Conservation (phyloP, 2,888 invertebrate species). For the Eudasyphora cyanicolor region DNA sequence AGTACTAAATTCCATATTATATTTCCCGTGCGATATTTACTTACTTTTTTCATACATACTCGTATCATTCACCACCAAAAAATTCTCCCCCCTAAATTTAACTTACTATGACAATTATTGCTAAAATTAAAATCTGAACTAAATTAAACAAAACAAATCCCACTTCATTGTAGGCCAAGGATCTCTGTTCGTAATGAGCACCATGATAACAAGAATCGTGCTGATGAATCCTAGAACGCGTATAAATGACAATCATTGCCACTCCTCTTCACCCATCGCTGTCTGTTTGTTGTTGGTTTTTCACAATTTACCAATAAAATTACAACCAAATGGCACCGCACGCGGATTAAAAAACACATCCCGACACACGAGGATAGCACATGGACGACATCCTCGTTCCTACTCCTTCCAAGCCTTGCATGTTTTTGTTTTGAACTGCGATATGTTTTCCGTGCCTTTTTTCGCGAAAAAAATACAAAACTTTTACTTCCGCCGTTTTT, state of each 20-base stretch:
- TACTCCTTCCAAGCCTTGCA: neutral
- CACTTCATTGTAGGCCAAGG: neutral
- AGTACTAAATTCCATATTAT: too few relatives aligned
- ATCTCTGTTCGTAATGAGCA: neutral
- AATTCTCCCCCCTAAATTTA: conserved; percentile 26
- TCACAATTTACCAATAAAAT: conserved; percentile 64
- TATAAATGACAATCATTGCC: neutral
- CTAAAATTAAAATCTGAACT: neutral
- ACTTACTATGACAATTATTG: conserved; percentile 52
- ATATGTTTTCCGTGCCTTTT: neutral
- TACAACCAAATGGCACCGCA: conserved; percentile 65
- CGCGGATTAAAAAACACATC: conserved; percentile 19
- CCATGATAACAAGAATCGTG: neutral
- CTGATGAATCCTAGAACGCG: neutral
- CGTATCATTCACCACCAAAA: too few relatives aligned
- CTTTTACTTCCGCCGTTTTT: conserved; percentile 59
- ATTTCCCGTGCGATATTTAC: too few relatives aligned
- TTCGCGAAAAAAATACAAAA: conserved; percentile 56
- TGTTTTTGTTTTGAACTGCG: neutral
- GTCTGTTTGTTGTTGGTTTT: neutral
- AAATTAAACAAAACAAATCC: conserved; percentile 30
- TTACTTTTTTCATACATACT: too few relatives aligned
- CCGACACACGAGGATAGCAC: conserved; percentile 40
- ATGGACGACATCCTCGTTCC: too few relatives aligned
- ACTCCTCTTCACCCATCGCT: neutral